A percentile compares a stretch with the other conserved stretches of the same genome.
phyloP scores from a whole-genome alignment of 2,888 invertebrate species.

The Leucophenga maculata region DNA sequence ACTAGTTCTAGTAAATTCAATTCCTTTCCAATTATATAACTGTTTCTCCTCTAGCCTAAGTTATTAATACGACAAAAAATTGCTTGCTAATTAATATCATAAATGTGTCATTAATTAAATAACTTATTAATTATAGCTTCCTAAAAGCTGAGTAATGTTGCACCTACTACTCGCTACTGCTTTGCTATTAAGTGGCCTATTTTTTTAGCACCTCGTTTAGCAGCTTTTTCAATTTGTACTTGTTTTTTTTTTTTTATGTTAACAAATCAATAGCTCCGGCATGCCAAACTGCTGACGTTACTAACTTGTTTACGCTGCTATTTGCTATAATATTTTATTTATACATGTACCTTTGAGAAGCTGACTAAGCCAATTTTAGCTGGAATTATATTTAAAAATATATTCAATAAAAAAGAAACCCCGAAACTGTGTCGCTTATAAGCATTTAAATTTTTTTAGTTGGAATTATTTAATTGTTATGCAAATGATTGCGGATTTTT shows the following conservation, averaged over 20 bases:
- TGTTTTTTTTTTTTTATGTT: too few species aligned
- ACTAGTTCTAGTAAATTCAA: not conserved
- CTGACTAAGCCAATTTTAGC: not conserved
- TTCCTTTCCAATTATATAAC: too few species aligned
- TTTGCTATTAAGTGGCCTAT: constrained; percentile 24
- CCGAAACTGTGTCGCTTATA: not conserved
- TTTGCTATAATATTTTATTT: not conserved
- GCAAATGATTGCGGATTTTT: not conserved
- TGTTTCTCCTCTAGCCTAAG: too few species aligned
- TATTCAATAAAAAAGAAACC: not conserved
- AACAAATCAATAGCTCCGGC: constrained; percentile 3
- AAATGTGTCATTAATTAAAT: too few species aligned
- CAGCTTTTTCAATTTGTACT: not conserved
- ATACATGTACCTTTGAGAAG: not conserved
- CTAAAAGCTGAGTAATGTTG: too few species aligned
- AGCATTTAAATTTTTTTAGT: not conserved
- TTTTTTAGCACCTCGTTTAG: constrained; percentile 36
- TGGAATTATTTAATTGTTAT: not conserved
- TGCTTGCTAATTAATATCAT: too few species aligned
- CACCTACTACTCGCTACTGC: too few species aligned
- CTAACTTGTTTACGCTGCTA: constrained; percentile 9
- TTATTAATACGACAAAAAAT: too few species aligned
- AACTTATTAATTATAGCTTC: too few species aligned
- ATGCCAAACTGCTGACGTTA: constrained; percentile 18
- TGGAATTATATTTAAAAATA: not conserved